Evolutionary conservation across 2,797 vertebrate species (phyloP), one percentile per base, ranked within the genome.

Genomic region (Crenichthys baileyi): DNA sequence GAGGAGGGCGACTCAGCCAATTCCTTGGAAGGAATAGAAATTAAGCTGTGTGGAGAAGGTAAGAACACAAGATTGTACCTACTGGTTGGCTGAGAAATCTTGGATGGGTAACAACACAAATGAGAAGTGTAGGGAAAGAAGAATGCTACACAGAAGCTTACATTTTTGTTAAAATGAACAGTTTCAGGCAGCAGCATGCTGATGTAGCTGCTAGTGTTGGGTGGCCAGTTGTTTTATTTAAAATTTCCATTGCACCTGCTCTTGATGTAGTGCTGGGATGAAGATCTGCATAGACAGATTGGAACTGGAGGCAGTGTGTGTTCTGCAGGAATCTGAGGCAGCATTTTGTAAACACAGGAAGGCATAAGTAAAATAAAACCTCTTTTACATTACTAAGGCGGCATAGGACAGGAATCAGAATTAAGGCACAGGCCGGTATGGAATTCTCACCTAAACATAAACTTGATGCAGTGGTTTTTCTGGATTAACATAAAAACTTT

Each of bases 1-100:
- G 95, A 95, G 88, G 95, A 95, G 82, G 91, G 84, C 71, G 93
- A 93, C 87, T 95, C 94, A 4, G 91, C 90, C 81, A 93, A 94
- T 92, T 95, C 94, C 86, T 88, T 94, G 84, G 92, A 95, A 87
- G 93, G 93, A 85, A 89, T 92, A 87, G 94, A 91, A 77, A 85
- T 90, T 75, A 94, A 92, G 83, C 85, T 92, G 50, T 91, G 79
- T 63, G 86, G 79, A 83, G 90, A 92, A 92, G 95, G 94, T 95
- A 95, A 93, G 91, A 87, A 71, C 46, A 78, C 61, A 75, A 79
- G 78, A 46, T 83, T 0, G 0, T 7, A 29, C 31, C 63, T 68
- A 12, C 31, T 0, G 31, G 22, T 48, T 53, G 61, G 16, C 26
- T 50, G 16, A 65, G 20, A 31, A 63, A 58, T 73, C 12, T n/a